Percentiles rank a stretch among this genome's conserved stretches.
Conservation (phyloP, 2,888 invertebrate genomes). For the Sinelater perroti region DNA sequence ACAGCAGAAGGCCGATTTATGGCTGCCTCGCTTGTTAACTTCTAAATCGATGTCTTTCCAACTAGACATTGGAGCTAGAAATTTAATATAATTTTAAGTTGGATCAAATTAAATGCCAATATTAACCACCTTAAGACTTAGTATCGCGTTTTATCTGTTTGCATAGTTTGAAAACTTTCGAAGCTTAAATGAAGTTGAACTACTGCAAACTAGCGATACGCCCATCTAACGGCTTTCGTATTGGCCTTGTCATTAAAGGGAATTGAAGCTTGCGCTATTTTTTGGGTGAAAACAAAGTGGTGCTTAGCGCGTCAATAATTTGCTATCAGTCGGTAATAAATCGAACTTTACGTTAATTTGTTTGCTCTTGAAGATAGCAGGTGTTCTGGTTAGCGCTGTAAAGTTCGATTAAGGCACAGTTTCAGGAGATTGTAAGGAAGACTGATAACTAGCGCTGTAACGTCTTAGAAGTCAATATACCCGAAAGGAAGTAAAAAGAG, state of each 20-base stretch:
- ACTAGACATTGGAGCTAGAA: neutral
- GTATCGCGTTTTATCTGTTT: slow-evolving; percentile 15
- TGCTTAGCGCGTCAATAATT: slow-evolving; percentile 27
- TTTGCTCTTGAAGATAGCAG: slow-evolving; percentile 34
- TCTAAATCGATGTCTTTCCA: no score
- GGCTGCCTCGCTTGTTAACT: no score
- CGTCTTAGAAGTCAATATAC: slow-evolving; percentile 43
- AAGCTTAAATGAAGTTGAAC: slow-evolving; percentile 22
- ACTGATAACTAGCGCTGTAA: slow-evolving; percentile 43
- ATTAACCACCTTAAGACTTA: slow-evolving; percentile 4
- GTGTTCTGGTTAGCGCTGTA: slow-evolving; percentile 36
- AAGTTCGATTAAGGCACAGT: slow-evolving; percentile 37
- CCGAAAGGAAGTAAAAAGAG: slow-evolving; percentile 50
- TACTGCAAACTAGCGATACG: slow-evolving; percentile 11
- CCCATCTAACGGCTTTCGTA: no score
- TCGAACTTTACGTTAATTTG: slow-evolving; percentile 37
- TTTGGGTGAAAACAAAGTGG: slow-evolving; percentile 8
- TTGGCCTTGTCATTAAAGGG: no score
- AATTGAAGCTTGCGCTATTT: no score
- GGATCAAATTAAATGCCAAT: slow-evolving; percentile 3
- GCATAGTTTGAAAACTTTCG: slow-evolving; percentile 19
- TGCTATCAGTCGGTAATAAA: slow-evolving; percentile 30
- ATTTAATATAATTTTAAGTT: slow-evolving; percentile 14
- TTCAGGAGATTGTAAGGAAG: slow-evolving; percentile 35
- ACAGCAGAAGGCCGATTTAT: no score